phyloP scores from a whole-genome alignment of 2,888 invertebrate species.

The Caenorhabditis sp. region DNA sequence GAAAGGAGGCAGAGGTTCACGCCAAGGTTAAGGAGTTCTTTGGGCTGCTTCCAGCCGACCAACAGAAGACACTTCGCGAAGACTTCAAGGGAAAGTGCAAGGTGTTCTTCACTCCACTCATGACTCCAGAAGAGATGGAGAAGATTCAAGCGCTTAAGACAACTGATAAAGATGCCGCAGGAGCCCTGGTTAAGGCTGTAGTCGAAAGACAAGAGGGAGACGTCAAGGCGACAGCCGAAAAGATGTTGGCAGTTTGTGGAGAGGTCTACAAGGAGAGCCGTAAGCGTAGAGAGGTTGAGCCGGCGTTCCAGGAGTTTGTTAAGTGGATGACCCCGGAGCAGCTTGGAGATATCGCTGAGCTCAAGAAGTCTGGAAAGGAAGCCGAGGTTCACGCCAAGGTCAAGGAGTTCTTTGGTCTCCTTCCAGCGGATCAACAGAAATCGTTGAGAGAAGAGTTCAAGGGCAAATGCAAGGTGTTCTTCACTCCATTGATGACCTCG shows the following conservation, averaged over 20 bases:
- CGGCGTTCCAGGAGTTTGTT: constrained; percentile 38
- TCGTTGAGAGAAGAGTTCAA: constrained; percentile 66
- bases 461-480: constrained; percentile 67
- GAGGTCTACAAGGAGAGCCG: constrained; percentile 21
- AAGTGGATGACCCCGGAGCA: constrained; percentile 63
- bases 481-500: constrained; percentile 53
- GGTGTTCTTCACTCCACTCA: constrained; percentile 57
- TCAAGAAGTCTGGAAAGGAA: constrained; percentile 50
- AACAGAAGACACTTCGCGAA: constrained; percentile 48
- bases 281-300: constrained; percentile 45
- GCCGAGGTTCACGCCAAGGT: constrained; percentile 69
- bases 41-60: constrained; percentile 58
- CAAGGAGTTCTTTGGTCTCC: constrained; percentile 70
- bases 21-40: constrained; percentile 72
- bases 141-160: constrained; percentile 54
- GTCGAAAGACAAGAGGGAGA: constrained; percentile 63
- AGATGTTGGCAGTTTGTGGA: constrained; percentile 21
- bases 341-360: constrained; percentile 44
- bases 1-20: constrained; percentile 68
- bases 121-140: constrained; percentile 53
- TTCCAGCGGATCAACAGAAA: constrained; percentile 63
- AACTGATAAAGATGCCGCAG: constrained; percentile 48
- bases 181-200: constrained; percentile 54
- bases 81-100: constrained; percentile 70
- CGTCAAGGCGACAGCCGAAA: constrained; percentile 48